Evolutionary conservation across 2,888 invertebrate genomes (phyloP), one percentile per base, ranked within the genome.

Genomic region (Alitta virens): DNA sequence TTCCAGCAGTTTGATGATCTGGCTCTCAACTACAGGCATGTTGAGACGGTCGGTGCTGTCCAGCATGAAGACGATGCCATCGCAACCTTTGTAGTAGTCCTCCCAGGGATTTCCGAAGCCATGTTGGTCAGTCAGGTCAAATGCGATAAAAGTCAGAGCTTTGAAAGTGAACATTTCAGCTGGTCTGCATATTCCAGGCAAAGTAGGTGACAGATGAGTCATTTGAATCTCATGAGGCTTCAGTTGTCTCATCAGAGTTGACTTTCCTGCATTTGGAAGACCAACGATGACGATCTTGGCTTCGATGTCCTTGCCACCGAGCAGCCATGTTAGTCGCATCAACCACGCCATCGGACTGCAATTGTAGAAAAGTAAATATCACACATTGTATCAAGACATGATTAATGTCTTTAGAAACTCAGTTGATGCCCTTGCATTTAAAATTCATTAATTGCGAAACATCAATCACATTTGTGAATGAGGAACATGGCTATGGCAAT

Each of bases 51-150:
- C 96, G 58, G 92, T 90, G 66, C 93, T 90, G 82, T 97, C 96
- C 52, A 96, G 90, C 1, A 97, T 94, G 83, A 94, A 97, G 71
- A 97, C 90, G 71, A 97, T 88, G 9, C 93, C 97, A 77, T 95
- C 89, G 64, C 94, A 91, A 75, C 90, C 89, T 72, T 90, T 88
- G 83, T 95, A 95, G 84, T 95, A 94, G 71, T 94, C 91, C 82
- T 96, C 96, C 96, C 96, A 97, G 46, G 96, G 85, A 76, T 91
- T 91, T 68, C 96, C 87, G 82, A 94, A 94, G 27, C 93, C 86
- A 65, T 93, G 90, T 70, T 94, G 93, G 0, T 96, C 96, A 0
- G 93, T 91, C 91, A 94, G 94, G 82, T 97, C 96, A 83, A 93
- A 91, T 25, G 94, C 94, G 42, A 91, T 90, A 79, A 96, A 92